Base-by-base conservation (phyloP, 1,140 invertebrate genomes). In the Drosophila tropicalis region DNA sequence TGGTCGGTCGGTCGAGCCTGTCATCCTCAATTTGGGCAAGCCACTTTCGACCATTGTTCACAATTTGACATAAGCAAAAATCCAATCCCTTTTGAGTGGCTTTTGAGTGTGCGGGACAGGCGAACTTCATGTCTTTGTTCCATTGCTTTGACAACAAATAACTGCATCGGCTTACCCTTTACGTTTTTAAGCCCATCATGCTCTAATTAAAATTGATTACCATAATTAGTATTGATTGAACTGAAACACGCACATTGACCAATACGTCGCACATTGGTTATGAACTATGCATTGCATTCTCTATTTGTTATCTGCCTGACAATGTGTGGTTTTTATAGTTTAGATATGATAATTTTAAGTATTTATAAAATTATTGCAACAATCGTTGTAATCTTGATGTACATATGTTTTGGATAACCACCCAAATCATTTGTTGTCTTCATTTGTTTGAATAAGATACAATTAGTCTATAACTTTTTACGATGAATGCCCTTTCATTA, bases 141-240 rank as follows among this genome's bases (percentile, higher is more conserved):
- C 44, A 10, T 60, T 65, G 76, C 72, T 77, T 83, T 79, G 83
- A 83, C 83, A 83, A 70, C 62, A 84, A 58, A 87, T 84, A 86
- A 77, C 73, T 79, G 76, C 83, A 86, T 83, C 69, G 58, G 34
- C 44, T 44, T 74, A 71, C 40, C 55, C 67, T 70, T 69, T 65
- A 70, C 54, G 44, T 32, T 66, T 57, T 22, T 55, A 12, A 56
- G 51, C 39, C 36, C 51, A 61, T 67, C 47, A 32, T 17, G 65
- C 77, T 74, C 85, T 87, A 87, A 87, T 87, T 87, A 89, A 89
- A 87, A 87, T 87, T 87, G 84, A 87, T 87, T 87, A 89, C 80
- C 72, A 84, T 89, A 87, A 84, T 87, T 89, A 67, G 44, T 89
- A 87, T 87, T 89, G 84, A 87, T 87, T 78, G 80, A 63, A 57